phyloP scores from a whole-genome alignment of 2,797 vertebrate species.

The Ceryle rudis region DNA sequence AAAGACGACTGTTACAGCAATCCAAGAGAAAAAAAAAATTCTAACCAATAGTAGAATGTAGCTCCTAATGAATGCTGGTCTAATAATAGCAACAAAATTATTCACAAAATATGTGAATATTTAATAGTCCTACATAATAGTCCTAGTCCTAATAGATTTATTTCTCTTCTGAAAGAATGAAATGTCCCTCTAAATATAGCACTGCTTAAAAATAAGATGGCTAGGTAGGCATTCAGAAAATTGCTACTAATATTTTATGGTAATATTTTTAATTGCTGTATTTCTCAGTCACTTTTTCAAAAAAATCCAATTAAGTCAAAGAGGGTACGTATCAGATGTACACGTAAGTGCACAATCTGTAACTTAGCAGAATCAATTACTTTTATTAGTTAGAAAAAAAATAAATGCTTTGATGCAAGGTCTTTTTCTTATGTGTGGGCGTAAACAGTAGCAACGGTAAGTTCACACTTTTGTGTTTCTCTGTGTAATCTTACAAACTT shows the following conservation, averaged over 20 bases:
- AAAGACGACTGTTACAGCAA: neutral
- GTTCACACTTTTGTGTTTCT: neutral
- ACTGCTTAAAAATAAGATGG: slow-evolving; percentile 17
- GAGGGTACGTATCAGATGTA: neutral
- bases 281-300: neutral
- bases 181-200: slow-evolving; percentile 44
- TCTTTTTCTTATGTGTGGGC: neutral
- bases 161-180: slow-evolving; percentile 49
- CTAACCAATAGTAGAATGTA: neutral
- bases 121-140: slow-evolving; percentile 45
- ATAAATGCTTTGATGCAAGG: neutral
- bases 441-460: neutral
- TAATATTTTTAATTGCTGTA: neutral
- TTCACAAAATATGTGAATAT: slow-evolving; percentile 52
- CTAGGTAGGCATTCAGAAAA: slow-evolving; percentile 42
- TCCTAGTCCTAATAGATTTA: neutral
- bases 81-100: slow-evolving; percentile 44
- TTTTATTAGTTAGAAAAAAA: neutral
- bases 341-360: neutral
- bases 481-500: neutral
- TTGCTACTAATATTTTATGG: neutral
- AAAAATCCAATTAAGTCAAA: neutral
- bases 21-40: neutral
- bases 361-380: neutral
- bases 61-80: slow-evolving; percentile 17